phyloP scores from a whole-genome alignment of 2,113 vertebrate genomes.

The Oreochromis aureus region DNA sequence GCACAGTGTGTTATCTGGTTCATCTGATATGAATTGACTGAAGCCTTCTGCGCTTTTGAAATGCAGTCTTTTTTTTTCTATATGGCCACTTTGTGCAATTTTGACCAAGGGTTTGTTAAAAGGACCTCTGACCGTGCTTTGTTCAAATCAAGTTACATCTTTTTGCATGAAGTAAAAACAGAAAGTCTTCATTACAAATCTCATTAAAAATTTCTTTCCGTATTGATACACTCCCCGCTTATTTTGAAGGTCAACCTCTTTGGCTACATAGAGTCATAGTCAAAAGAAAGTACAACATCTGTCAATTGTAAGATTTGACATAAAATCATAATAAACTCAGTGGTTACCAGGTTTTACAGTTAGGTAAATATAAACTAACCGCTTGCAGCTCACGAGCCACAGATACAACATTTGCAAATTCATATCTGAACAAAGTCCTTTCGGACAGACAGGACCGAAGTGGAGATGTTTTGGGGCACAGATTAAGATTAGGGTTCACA shows the following conservation, averaged over 20 bases:
- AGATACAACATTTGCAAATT: neutral
- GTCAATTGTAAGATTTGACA: neutral
- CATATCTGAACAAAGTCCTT: neutral
- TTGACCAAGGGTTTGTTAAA: neutral
- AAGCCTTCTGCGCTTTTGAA: neutral
- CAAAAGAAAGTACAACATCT: neutral
- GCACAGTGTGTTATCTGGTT: neutral
- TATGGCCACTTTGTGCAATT: neutral
- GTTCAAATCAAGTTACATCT: neutral
- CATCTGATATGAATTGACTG: neutral
- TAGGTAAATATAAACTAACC: neutral
- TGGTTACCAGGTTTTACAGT: neutral
- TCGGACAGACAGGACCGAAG: fast-evolving
- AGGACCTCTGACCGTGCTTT: neutral
- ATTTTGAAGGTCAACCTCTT: neutral
- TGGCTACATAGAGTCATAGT: neutral
- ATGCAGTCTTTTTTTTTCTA: neutral
- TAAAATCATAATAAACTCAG: neutral
- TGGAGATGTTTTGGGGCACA: neutral
- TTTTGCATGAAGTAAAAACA: neutral
- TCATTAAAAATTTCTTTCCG: neutral
- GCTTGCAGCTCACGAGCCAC: neutral
- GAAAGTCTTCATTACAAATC: neutral
- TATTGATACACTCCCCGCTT: fast-evolving
- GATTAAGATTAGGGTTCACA: neutral